Percentiles rank a stretch among this genome's conserved stretches.
Conservation (phyloP, 1,140 invertebrate genomes). For the Harlomillsia oculata region DNA sequence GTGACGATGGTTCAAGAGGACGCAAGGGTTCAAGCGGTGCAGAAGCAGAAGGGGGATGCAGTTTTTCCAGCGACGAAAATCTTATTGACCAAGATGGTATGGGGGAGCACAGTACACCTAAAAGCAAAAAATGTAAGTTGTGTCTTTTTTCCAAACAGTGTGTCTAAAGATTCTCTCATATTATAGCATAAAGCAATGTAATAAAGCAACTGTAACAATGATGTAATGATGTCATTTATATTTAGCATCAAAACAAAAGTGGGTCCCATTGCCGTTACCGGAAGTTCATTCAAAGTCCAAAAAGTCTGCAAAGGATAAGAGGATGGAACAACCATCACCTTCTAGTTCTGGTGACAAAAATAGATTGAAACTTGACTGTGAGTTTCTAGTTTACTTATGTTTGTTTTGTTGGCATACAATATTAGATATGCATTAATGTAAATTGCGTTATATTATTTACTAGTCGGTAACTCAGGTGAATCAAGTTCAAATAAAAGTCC, state of each 20-base stretch:
- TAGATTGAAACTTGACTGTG: background rate
- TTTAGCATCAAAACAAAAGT: constrained; percentile 22
- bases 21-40: background rate
- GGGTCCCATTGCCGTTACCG: constrained; percentile 28
- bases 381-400: no score
- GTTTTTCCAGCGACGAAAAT: constrained; percentile 17
- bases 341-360: background rate
- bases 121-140: constrained; percentile 6
- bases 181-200: no score
- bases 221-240: background rate
- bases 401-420: background rate
- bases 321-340: background rate
- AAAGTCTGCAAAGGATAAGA: background rate
- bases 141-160: background rate
- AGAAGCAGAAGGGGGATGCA: constrained; percentile 5
- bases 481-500: background rate
- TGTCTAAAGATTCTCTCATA: no score
- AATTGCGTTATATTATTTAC: background rate
- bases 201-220: no score
- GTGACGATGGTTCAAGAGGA: background rate
- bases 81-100: constrained; percentile 1
- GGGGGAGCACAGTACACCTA: constrained; percentile 2
- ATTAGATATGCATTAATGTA: background rate
- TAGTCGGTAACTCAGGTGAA: background rate
- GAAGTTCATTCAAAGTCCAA: constrained; percentile 7